These are phyloP conservation scores for Triplophysa siluroides DNA, from an alignment of 2,113 vertebrate species.

Conservation along the genomic window DNA sequence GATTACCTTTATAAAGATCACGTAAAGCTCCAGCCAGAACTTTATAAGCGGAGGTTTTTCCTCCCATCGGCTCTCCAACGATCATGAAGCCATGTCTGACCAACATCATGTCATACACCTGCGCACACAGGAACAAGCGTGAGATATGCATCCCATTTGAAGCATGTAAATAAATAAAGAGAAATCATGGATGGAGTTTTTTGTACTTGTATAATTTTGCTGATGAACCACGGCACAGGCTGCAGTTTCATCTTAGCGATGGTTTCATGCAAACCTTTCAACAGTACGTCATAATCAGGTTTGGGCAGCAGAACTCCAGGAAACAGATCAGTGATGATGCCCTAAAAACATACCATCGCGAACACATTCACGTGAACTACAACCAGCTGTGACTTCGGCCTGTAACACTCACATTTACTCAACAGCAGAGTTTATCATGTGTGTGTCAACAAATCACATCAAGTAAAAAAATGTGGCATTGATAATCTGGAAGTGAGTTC, in stretches of 20 bases:
- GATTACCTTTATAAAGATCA: slow-evolving; percentile 77
- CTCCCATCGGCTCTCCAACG: slow-evolving; percentile 86
- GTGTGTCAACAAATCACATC: too few species aligned
- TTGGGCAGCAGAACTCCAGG: slow-evolving; percentile 86
- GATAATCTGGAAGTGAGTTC: too few species aligned
- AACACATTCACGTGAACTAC: background rate
- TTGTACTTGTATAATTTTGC: slow-evolving; percentile 91
- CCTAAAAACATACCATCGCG: slow-evolving; percentile 66
- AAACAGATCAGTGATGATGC: slow-evolving; percentile 93
- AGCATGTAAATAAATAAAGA: background rate
- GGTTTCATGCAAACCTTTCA: slow-evolving; percentile 81
- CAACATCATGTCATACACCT: slow-evolving; percentile 97
- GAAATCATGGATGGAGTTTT: background rate
- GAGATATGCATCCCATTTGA: too few species aligned
- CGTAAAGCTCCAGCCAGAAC: slow-evolving; percentile 82
- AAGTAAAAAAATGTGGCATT: too few species aligned
- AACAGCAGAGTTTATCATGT: too few species aligned
- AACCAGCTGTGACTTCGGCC: too few species aligned
- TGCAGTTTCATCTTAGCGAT: slow-evolving; percentile 83
- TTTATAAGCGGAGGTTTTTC: slow-evolving; percentile 88
- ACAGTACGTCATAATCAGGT: slow-evolving; percentile 84
- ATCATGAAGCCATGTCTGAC: slow-evolving; percentile 95
- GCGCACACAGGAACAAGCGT: slow-evolving; percentile 20
- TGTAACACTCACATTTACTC: too few species aligned
- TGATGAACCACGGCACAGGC: slow-evolving; percentile 89